Percentiles rank a stretch among this genome's conserved stretches.
Evolutionary conservation across 2,888 invertebrate species (phyloP).

Genomic region (Tachina fera): DNA sequence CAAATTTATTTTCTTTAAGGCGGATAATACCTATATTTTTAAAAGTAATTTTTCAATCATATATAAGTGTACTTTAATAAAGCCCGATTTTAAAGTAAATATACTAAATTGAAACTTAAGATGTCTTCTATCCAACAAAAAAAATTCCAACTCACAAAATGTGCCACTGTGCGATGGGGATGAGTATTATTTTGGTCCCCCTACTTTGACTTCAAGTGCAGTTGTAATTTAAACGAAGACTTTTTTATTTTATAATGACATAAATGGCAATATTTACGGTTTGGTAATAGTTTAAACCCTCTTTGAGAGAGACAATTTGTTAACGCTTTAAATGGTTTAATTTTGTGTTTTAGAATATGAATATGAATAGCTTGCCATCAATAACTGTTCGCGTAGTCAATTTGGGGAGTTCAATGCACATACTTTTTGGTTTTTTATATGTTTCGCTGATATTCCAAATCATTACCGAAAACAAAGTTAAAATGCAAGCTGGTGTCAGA

Average conservation of each 20-base stretch:
- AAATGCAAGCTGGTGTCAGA: not conserved
- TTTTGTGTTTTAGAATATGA: conserved; percentile 41
- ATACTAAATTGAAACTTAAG: no score
- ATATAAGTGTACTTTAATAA: no score
- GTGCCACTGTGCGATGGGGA: no score
- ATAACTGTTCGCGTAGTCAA: conserved; percentile 27
- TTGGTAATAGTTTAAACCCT: conserved; percentile 50
- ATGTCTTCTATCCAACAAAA: no score
- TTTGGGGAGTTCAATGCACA: conserved; percentile 7
- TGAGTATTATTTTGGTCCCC: conserved; percentile 25
- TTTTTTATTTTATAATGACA: conserved; percentile 38
- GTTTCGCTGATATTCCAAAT: not conserved
- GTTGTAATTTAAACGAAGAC: conserved; percentile 9
- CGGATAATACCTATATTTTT: no score
- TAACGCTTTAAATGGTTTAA: conserved; percentile 59
- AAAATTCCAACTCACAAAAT: no score
- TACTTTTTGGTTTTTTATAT: not conserved
- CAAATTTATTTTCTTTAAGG: no score
- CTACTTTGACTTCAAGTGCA: conserved; percentile 23
- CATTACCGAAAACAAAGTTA: not conserved
- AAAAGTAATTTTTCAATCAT: no score
- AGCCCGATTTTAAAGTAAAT: no score
- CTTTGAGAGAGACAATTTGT: conserved; percentile 58
- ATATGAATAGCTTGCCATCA: conserved; percentile 54
- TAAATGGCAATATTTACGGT: conserved; percentile 57